These are phyloP conservation scores for Muntiacus reevesi DNA, from an alignment of 2,113 vertebrate genomes.

Conservation along the genomic window DNA sequence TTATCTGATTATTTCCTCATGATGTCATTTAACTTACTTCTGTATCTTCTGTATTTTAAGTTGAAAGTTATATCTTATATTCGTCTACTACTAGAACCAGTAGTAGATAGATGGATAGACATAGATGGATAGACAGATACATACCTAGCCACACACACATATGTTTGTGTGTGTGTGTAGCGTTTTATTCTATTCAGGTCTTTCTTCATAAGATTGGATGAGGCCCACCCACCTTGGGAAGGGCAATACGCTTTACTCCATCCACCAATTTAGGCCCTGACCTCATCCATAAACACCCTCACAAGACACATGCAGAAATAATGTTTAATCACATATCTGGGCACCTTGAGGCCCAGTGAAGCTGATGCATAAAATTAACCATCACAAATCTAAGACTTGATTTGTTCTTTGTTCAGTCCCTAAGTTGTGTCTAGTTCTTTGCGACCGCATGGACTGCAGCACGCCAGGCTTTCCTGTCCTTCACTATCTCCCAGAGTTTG, in stretches of 20 bases:
- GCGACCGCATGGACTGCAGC: not conserved
- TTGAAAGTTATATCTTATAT: not conserved
- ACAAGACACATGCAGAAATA: not conserved
- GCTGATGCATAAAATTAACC: not conserved
- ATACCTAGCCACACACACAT: not conserved
- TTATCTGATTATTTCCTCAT: not conserved
- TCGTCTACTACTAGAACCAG: not conserved
- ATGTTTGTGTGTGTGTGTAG: too few species aligned
- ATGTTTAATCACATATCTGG: not conserved
- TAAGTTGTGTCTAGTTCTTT: not conserved
- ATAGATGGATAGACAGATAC: not conserved
- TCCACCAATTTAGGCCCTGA: not conserved
- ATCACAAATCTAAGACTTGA: not conserved
- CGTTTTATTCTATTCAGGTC: not conserved
- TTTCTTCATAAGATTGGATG: not conserved
- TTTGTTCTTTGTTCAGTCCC: not conserved
- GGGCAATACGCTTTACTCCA: not conserved
- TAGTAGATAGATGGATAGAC: not conserved
- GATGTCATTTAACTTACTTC: not conserved
- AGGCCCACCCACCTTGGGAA: not conserved
- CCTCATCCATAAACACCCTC: not conserved
- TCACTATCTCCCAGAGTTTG: not conserved
- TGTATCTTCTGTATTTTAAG: not conserved
- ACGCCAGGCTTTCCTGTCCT: not conserved
- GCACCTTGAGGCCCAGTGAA: not conserved